Evolutionary conservation across 2,797 vertebrate species (phyloP).

Genomic region (Chelmon rostratus): DNA sequence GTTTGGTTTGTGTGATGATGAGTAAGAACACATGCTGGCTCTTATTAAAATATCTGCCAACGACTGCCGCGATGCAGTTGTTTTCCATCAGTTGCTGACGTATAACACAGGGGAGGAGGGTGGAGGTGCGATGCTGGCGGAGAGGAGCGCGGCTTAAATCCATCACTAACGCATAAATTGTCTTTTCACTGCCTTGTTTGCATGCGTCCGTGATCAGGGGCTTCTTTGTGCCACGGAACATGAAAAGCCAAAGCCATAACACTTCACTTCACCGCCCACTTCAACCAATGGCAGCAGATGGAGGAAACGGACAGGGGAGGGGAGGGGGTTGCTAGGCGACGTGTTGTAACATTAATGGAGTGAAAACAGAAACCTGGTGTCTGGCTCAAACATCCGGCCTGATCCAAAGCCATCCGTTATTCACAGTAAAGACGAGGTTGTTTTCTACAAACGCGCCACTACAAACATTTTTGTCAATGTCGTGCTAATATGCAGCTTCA

Average conservation of each 20-base stretch:
- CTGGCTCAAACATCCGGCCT: conserved; percentile 68
- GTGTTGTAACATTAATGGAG: conserved; percentile 80
- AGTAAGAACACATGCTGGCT: conserved; percentile 22
- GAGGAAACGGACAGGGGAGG: conserved; percentile 39
- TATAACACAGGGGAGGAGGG: conserved; percentile 33
- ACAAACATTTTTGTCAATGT: conserved; percentile 13
- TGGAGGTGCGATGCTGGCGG: conserved; percentile 4
- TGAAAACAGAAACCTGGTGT: conserved; percentile 82
- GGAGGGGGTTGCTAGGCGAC: conserved; percentile 80
- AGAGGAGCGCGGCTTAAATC: conserved; percentile 61
- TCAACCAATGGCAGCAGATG: conserved; percentile 70
- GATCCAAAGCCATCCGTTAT: conserved; percentile 52
- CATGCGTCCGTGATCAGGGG: conserved; percentile 56
- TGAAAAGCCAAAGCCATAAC: conserved; percentile 71
- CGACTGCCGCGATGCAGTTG: conserved; percentile 44
- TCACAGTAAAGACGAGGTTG: conserved; percentile 50
- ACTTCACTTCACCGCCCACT: conserved; percentile 72
- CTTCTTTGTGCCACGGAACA: conserved; percentile 71
- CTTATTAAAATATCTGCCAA: conserved; percentile 54
- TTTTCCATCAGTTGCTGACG: conserved; percentile 55
- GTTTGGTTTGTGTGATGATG: conserved; percentile 29
- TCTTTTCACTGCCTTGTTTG: conserved; percentile 81
- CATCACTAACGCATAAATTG: conserved; percentile 75
- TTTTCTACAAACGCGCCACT: conserved; percentile 27
- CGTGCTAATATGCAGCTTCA: conserved; percentile 1